Base-by-base conservation (phyloP, 2,113 vertebrate genomes). In the Falco punctatus region DNA sequence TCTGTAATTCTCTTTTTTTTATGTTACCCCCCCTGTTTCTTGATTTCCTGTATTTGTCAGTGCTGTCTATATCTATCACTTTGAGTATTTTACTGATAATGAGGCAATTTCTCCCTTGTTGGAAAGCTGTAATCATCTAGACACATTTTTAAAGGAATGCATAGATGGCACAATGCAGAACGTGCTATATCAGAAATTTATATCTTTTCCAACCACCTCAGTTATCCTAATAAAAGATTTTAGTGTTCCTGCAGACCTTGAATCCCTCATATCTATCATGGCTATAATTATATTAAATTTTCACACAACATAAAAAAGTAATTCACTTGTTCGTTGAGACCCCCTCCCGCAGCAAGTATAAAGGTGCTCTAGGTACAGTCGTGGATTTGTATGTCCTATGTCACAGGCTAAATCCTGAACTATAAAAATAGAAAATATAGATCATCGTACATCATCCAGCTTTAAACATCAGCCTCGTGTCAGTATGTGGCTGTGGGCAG, bases 41-140 rank as follows among this genome's bases (percentile, higher is more conserved):
- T 49, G 24, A 46, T 86, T 92, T 86, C 28, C 33, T 59, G 28
- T 51, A 9, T 66, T 77, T 92, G 51, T 80, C 86, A 81, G 15
- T 52, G 38, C 57, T 48, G 17, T 72, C 10, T 64, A 10, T 54
- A 40, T 75, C 40, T 35, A 46, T 42, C 65, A 28, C 61, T 95
- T 81, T 2, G 65, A 81, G 33, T 87, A 84, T 87, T 86, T 83
- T 62, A n/a, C 52, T 0, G 12, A 20, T 66, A 91, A 95, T 71
- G 81, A 91, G 73, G 82, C 80, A 51, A 38, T 84, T 95, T 94
- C n/a, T 88, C 30, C 42, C 77, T 62, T 78, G n/a, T 19, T 91
- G 83, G 62, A 87, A 55, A 94, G 57, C 83, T 74, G 46, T 83
- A 91, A 92, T 86, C 69, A 66, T 73, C 65, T 23, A 32, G 42